Evolutionary conservation across 1,140 invertebrate species (phyloP).

Genomic region (Tetramorium parvispinum): DNA sequence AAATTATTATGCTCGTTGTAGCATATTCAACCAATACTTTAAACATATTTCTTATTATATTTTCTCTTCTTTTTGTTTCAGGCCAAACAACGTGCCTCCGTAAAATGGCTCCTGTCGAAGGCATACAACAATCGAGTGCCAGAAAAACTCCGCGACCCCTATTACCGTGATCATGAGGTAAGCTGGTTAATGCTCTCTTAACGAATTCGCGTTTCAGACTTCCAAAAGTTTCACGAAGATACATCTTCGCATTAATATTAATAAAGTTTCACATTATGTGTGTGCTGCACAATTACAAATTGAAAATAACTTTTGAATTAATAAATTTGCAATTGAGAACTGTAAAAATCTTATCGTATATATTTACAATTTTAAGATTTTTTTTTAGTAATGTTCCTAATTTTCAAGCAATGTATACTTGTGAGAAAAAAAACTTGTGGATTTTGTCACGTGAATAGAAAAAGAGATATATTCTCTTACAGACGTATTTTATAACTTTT

Average conservation of each 20-base stretch:
- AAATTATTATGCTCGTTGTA: not conserved
- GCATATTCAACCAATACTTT: not conserved
- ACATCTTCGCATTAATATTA: not conserved
- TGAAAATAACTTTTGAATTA: not conserved
- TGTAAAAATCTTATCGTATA: not conserved
- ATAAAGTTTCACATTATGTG: not conserved
- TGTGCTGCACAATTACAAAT: not conserved
- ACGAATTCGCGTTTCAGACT: not conserved
- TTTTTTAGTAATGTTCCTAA: not conserved
- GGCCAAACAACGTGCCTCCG: slow-evolving; percentile 98
- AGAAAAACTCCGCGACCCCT: slow-evolving; percentile 96
- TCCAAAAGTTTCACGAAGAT: not conserved
- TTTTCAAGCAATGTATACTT: not conserved
- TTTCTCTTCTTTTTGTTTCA: slow-evolving; percentile 86
- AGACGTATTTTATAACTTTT: not conserved
- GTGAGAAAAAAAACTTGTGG: not conserved
- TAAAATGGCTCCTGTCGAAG: slow-evolving; percentile 98
- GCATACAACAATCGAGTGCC: slow-evolving; percentile 98
- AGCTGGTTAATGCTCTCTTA: not conserved
- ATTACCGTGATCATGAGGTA: slow-evolving; percentile 98
- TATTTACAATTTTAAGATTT: not conserved
- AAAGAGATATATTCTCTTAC: not conserved
- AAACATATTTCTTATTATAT: not conserved
- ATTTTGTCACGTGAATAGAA: not conserved
- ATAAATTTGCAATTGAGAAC: not conserved